Evolutionary conservation across 2,797 vertebrate genomes (phyloP).

Genomic region (Spondyliosoma cantharus): DNA sequence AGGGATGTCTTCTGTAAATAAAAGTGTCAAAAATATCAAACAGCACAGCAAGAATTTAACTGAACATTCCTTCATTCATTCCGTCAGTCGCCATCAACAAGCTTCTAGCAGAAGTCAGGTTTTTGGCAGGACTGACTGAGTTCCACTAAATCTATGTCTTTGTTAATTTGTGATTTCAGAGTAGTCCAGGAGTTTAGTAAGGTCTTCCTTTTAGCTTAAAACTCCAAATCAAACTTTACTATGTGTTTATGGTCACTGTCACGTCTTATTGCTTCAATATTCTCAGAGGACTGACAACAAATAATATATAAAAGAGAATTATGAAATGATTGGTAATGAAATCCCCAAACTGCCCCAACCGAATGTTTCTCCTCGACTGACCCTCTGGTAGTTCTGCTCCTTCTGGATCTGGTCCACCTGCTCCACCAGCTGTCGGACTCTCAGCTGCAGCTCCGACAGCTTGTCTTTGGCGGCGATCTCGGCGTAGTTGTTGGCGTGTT

Average conservation of each 20-base stretch:
- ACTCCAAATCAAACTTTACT: too few species aligned
- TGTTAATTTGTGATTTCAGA: too few species aligned
- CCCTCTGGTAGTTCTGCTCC: constrained; percentile 95
- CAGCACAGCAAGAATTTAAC: neutral
- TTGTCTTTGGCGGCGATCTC: constrained; percentile 96
- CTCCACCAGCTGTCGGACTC: constrained; percentile 92
- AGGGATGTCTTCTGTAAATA: too few species aligned
- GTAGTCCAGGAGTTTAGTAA: too few species aligned
- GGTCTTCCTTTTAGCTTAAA: too few species aligned
- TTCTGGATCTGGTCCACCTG: constrained; percentile 96
- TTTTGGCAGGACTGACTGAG: too few species aligned
- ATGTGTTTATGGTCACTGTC: neutral
- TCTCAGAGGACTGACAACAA: too few species aligned
- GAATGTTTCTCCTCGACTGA: constrained; percentile 62
- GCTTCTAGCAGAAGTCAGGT: neutral
- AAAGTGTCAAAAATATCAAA: neutral
- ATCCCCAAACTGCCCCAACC: neutral
- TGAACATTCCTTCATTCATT: too few species aligned
- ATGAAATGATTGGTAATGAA: neutral
- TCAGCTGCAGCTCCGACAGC: constrained; percentile 91
- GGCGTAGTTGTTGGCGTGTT: constrained; percentile 94
- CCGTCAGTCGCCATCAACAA: neutral
- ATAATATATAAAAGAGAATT: neutral
- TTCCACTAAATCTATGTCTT: too few species aligned
- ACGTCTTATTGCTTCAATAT: too few species aligned